Evolutionary conservation across 2,888 invertebrate genomes (phyloP).

Genomic region (Polyommatus iphigenia): DNA sequence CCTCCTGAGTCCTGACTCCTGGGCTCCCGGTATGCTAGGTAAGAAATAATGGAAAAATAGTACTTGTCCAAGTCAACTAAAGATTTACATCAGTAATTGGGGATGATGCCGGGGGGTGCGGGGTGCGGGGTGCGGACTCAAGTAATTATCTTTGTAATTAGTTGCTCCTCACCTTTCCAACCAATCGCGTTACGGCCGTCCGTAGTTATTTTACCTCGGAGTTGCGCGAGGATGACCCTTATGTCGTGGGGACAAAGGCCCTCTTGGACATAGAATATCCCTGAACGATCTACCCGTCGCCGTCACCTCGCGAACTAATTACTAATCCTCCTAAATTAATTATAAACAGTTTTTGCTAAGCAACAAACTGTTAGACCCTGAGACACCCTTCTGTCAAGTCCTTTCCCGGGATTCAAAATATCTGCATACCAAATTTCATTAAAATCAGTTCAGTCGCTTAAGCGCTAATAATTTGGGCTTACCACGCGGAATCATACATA

Average conservation of each 20-base stretch:
- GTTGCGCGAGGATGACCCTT: not conserved
- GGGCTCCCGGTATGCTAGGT: not conserved
- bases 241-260: not conserved
- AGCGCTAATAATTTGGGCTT: no score
- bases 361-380: not conserved
- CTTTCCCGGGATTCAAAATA: not conserved
- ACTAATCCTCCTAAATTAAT: slow-evolving; percentile 9
- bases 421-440: not conserved
- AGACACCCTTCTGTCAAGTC: not conserved
- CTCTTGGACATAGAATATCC: not conserved
- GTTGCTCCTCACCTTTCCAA: slow-evolving; percentile 33
- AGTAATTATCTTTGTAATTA: slow-evolving; percentile 36
- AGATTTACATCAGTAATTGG: slow-evolving; percentile 14
- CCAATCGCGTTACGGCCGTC: slow-evolving; percentile 14
- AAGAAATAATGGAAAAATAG: not conserved
- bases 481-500: no score
- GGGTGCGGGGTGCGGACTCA: not conserved
- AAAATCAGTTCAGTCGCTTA: no score
- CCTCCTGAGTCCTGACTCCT: no score
- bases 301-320: not conserved
- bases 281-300: not conserved
- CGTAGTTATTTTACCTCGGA: not conserved
- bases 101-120: not conserved
- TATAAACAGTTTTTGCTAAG: slow-evolving; percentile 13
- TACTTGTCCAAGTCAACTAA: not conserved